These are phyloP conservation scores for Bombus haemorrhoidalis DNA, from an alignment of 1,140 invertebrate genomes.

Conservation along the genomic window DNA sequence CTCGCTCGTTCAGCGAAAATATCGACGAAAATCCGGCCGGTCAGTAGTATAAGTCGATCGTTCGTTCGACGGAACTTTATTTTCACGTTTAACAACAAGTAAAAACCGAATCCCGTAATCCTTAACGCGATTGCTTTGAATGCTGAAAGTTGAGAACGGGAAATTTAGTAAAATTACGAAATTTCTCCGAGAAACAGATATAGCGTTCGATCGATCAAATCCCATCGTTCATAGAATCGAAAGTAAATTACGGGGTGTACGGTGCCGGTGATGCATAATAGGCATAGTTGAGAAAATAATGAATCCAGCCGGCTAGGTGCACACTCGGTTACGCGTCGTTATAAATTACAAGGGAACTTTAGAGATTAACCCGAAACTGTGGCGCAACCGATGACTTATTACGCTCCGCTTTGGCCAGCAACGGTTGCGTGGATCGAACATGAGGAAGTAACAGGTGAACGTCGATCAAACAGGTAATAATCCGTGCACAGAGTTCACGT, in stretches of 20 bases:
- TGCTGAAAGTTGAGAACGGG: no score
- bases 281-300: conserved; percentile 43
- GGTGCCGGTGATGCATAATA: conserved; percentile 20
- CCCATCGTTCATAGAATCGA: background rate
- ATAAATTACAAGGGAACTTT: conserved; percentile 44
- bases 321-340: background rate
- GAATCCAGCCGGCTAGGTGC: conserved; percentile 12
- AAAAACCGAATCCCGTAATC: background rate
- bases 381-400: conserved; percentile 48
- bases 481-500: background rate
- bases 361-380: conserved; percentile 38
- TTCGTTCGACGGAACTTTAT: background rate
- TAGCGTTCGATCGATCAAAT: background rate
- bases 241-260: conserved; percentile 12
- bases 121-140: background rate
- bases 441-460: conserved; percentile 49
- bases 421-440: conserved; percentile 12
- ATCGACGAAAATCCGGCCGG: background rate
- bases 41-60: background rate
- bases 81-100: background rate
- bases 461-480: conserved; percentile 54
- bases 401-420: background rate
- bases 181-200: background rate
- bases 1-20: background rate
- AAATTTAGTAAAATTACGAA: background rate